phyloP scores from a whole-genome alignment of 2,113 vertebrate genomes.

The Ondatra zibethicus region DNA sequence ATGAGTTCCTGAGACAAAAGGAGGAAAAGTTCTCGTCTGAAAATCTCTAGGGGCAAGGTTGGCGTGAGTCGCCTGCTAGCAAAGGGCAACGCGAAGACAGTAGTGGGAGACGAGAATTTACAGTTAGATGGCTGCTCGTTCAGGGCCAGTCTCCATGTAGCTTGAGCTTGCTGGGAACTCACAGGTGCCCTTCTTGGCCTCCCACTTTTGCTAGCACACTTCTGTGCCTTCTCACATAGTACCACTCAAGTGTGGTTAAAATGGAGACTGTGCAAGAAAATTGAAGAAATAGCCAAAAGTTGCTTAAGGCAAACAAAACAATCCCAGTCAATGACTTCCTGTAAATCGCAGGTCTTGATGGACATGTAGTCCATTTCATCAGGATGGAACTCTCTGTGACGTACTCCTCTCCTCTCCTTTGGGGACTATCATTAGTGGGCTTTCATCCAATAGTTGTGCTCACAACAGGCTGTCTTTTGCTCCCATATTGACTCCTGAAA shows the following conservation, averaged over 20 bases:
- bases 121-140: background rate
- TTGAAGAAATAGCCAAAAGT: background rate
- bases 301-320: background rate
- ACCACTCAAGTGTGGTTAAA: background rate
- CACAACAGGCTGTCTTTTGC: constrained; percentile 24
- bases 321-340: background rate
- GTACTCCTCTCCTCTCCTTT: background rate
- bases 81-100: too few relatives aligned
- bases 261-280: background rate
- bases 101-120: background rate
- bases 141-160: background rate
- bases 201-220: too few relatives aligned
- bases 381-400: background rate
- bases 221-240: background rate
- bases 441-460: constrained; percentile 24
- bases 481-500: constrained; percentile 38
- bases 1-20: background rate
- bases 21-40: background rate
- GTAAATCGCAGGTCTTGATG: background rate
- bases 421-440: background rate
- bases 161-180: background rate
- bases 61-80: too few relatives aligned
- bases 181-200: background rate
- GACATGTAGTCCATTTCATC: background rate
- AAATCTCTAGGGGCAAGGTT: background rate